phyloP scores from a whole-genome alignment of 2,797 vertebrate genomes.

The Microhierax caerulescens region DNA sequence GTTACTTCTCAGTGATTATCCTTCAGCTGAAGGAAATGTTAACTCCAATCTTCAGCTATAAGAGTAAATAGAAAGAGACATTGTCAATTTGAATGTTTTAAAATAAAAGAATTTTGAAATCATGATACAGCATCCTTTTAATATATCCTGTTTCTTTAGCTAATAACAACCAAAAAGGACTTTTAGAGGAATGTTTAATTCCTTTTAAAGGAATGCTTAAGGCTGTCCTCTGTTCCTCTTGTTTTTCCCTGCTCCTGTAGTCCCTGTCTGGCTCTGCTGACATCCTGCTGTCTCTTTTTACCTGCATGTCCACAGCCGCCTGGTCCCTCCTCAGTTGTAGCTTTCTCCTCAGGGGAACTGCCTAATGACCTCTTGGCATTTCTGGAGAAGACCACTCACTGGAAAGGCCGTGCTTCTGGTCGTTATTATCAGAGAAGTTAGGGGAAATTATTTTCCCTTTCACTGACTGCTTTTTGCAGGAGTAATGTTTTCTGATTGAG shows the following conservation, averaged over 20 bases:
- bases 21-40: not conserved
- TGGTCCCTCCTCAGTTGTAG: not conserved
- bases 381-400: not conserved
- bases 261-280: not conserved
- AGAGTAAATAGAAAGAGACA: not conserved
- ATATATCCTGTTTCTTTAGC: not conserved
- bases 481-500: not conserved
- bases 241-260: not conserved
- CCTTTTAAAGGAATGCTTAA: not conserved
- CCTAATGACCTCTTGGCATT: not conserved
- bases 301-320: not conserved
- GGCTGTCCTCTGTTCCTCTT: not conserved
- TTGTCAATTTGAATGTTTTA: conserved; percentile 36
- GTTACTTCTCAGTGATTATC: not conserved
- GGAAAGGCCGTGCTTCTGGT: not conserved
- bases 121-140: not conserved
- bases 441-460: not conserved
- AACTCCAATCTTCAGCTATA: not conserved
- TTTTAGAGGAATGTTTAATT: not conserved
- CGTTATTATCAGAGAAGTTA: accelerated
- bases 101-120: not conserved
- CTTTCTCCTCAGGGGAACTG: not conserved
- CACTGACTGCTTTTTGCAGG: not conserved
- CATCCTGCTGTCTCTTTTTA: not conserved
- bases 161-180: not conserved